Base-by-base conservation (phyloP, 2,113 vertebrate genomes). In the Dryoscopus gambensis region DNA sequence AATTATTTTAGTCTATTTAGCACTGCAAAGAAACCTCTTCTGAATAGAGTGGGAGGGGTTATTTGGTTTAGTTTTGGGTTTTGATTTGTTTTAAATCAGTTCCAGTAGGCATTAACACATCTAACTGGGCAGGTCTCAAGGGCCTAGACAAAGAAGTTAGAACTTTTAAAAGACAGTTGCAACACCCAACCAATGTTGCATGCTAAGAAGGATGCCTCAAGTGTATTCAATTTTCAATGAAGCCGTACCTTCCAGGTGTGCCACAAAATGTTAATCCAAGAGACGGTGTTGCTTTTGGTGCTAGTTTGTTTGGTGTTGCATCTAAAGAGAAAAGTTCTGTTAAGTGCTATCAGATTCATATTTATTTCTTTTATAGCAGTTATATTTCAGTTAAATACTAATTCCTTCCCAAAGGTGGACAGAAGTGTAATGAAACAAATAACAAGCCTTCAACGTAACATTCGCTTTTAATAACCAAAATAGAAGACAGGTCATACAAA, bases 171-270 rank as follows among this genome's bases (percentile, higher is more conserved):
- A 30, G 28, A 35, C 1, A 28, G 25, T 18, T 89, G 30, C 37
- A 74, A 55, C n/a, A 67, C 21, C n/a, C 55, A 57, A 4, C 39
- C 39, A 16, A 35, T 2, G 23, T 16, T 80, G 18, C n/a, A 62
- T 40, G 44, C 7, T 44, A 52, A 87, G 12, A 42, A 83, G 8
- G 7, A 73, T 33, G 10, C 42, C 39, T 71, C 56, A 49, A 49
- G 15, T 30, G 67, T 30, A n/a, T 59, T 55, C 30, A 11, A 19
- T 50, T 88, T 84, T 73, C 47, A 35, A n/a, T 65, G 65, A 86
- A 71, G 24, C 11, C 53, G 78, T 98, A 99, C 99, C 99, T 98
- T 77, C 98, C 98, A 92, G 95, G 57, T 3, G 97, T 96, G n/a
- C 95, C 85, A 63, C 91, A 81, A 6, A 98, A 97, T 30, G 96